A percentile compares a stretch with the other conserved stretches of the same genome.
These are phyloP conservation scores for Oxycera nigricornis DNA, from an alignment of 2,888 invertebrate species.

Conservation along the genomic window DNA sequence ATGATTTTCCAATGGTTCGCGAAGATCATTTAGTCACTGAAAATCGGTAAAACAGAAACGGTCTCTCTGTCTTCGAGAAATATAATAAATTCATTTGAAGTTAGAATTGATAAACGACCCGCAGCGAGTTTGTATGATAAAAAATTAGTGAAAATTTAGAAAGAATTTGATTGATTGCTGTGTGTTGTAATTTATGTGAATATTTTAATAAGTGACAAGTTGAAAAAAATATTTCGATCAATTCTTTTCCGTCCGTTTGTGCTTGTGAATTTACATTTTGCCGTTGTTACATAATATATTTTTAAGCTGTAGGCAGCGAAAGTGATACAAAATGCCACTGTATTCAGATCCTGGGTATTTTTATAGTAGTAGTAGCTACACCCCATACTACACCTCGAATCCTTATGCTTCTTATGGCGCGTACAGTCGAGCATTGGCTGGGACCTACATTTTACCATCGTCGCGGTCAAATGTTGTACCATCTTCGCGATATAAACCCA, in stretches of 20 bases:
- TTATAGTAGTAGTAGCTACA: constrained; percentile 61
- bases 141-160: constrained; percentile 3
- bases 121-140: background rate
- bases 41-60: constrained; percentile 43
- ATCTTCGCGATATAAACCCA: constrained; percentile 71
- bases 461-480: constrained; percentile 55
- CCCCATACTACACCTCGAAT: constrained; percentile 60
- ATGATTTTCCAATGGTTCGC: constrained; percentile 28
- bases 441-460: constrained; percentile 55
- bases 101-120: background rate
- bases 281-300: constrained; percentile 21
- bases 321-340: constrained; percentile 66
- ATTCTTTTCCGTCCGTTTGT: constrained; percentile 3
- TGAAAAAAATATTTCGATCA: constrained; percentile 12
- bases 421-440: constrained; percentile 64
- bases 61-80: constrained; percentile 3
- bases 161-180: background rate
- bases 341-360: constrained; percentile 72
- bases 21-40: constrained; percentile 44
- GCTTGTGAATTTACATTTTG: background rate
- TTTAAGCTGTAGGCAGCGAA: background rate
- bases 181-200: background rate
- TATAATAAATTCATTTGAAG: background rate
- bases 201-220: constrained; percentile 14
- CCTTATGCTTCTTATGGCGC: constrained; percentile 62